phyloP scores from a whole-genome alignment of 92 coral and sea anemone genomes.

The Metridium senile region DNA sequence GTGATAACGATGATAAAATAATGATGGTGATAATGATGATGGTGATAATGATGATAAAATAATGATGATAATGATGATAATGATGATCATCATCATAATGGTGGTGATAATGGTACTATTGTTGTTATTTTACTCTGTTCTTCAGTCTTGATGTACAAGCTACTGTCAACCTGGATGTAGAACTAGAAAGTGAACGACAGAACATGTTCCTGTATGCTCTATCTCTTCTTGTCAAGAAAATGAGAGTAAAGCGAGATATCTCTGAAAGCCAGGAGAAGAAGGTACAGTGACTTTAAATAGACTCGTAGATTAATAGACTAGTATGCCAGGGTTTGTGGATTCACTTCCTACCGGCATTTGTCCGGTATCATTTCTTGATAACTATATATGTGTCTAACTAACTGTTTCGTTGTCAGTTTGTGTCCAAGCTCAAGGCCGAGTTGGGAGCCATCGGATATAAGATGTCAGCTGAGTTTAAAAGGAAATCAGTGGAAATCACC shows the following conservation, averaged over 20 bases:
- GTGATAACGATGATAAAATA: no score
- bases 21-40: no score
- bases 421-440: constrained; percentile 58
- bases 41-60: no score
- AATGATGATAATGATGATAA: no score
- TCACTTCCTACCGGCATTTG: no score
- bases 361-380: no score
- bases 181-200: constrained; percentile 74
- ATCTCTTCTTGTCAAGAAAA: constrained; percentile 69
- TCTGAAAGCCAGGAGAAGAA: constrained; percentile 69
- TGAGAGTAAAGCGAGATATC: constrained; percentile 87
- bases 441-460: constrained; percentile 71
- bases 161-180: constrained; percentile 75
- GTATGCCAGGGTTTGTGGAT: no score
- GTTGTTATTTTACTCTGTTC: no score
- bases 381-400: no score
- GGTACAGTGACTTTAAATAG: constrained; percentile 49
- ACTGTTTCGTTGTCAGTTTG: constrained; percentile 72
- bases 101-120: no score
- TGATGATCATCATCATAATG: no score
- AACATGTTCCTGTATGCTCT: constrained; percentile 76
- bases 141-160: constrained; percentile 91
- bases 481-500: constrained; percentile 61
- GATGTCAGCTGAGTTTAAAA: constrained; percentile 76
- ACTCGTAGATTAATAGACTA: no score